A percentile compares a stretch with the other conserved stretches of the same genome.
Conservation (phyloP, 2,888 invertebrate genomes). For the Hermaeophaga mercurialis region DNA sequence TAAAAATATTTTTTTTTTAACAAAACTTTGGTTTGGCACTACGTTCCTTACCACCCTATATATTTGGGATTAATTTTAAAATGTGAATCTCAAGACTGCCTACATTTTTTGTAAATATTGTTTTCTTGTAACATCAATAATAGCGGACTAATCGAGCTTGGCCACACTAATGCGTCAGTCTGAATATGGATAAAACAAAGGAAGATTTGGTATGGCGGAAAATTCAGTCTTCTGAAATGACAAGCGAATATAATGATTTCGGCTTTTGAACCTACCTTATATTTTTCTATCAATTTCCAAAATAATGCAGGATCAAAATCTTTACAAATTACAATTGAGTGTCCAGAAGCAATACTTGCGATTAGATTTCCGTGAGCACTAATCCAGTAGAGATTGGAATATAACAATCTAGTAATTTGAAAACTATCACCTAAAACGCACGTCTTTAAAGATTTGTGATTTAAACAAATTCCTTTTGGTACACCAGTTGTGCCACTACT, state of each 20-base stretch:
- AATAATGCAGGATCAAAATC: conserved; percentile 21
- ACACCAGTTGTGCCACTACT: conserved; percentile 50
- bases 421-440: too few relatives aligned
- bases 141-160: too few relatives aligned
- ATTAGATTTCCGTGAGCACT: conserved; percentile 3
- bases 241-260: neutral
- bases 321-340: conserved; percentile 14
- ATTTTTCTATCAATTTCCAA: conserved; percentile 30
- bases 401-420: neutral
- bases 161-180: too few relatives aligned
- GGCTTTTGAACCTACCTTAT: conserved; percentile 24
- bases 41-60: too few relatives aligned
- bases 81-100: too few relatives aligned
- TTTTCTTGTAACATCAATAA: neutral
- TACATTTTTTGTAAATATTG: too few relatives aligned
- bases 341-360: conserved; percentile 5
- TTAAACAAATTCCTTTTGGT: conserved; percentile 46
- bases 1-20: too few relatives aligned
- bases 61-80: too few relatives aligned
- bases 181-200: too few relatives aligned
- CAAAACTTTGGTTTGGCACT: too few relatives aligned
- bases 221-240: too few relatives aligned
- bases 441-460: conserved; percentile 24
- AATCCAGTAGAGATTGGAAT: conserved; percentile 27
- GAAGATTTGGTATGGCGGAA: too few relatives aligned